Percentiles rank a stretch among this genome's conserved stretches.
Conservation (phyloP, 2,113 vertebrate genomes). For the Odontesthes bonariensis region DNA sequence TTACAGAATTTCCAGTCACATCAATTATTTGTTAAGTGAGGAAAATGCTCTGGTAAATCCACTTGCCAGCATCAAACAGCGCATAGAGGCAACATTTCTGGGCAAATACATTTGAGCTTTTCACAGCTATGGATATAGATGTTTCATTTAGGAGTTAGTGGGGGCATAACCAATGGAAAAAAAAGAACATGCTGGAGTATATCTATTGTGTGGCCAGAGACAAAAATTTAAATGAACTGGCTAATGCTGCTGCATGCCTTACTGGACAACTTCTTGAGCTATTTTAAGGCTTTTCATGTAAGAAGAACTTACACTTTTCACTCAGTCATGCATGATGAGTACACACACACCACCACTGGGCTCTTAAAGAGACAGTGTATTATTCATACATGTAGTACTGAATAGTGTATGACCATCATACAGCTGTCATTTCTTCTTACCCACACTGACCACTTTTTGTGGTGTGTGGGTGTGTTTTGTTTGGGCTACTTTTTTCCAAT, state of each 20-base stretch:
- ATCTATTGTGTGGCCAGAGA: constrained; percentile 4
- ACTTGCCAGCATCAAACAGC: constrained; percentile 7
- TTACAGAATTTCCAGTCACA: constrained; percentile 1
- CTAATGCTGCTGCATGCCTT: background rate
- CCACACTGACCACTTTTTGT: too few relatives aligned
- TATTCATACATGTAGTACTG: background rate
- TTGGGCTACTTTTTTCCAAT: too few relatives aligned
- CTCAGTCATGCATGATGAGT: background rate
- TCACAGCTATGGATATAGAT: background rate
- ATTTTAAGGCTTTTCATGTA: background rate
- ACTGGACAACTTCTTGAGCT: background rate
- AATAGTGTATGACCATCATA: background rate
- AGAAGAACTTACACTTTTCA: background rate
- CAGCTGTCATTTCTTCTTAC: background rate
- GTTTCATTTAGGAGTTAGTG: background rate
- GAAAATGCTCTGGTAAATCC: background rate
- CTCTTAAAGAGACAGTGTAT: background rate
- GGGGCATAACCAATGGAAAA: background rate
- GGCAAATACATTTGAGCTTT: background rate
- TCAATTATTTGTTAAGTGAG: constrained; percentile 1
- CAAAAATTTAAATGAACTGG: background rate
- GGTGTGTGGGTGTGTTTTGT: background rate
- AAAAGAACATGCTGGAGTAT: background rate
- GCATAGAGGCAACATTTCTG: background rate
- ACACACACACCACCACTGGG: background rate